Base-by-base conservation (phyloP, 2,113 vertebrate genomes). In the Cathartes aura region DNA sequence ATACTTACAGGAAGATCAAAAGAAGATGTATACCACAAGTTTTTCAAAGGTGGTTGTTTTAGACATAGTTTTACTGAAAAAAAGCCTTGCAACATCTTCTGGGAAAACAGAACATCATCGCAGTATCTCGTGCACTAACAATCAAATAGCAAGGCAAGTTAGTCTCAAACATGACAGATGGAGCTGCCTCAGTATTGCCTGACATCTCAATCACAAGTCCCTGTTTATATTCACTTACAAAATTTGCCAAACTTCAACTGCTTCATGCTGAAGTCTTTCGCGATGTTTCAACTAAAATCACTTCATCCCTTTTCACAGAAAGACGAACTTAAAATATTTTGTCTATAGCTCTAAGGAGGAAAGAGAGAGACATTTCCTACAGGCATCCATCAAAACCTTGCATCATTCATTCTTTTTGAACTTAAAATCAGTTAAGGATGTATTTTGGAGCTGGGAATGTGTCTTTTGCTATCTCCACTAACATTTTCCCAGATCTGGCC, bases 1-100 rank as follows among this genome's bases (percentile, higher is more conserved):
- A n/a, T 73, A 85, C 21, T 86, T 89, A 68, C 10, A 47, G 60
- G 52, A 95, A 90, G 84, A 96, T 93, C 91, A 95, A 95, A 94
- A 93, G 72, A 87, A 21, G 73, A 91, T 52, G 50, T 52, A 72
- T 43, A 55, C 67, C 80, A 63, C 72, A 80, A 74, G 22, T 62
- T 87, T 93, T 93, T 94, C 60, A 92, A 91, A 74, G 80, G 73
- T 53, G 34, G 66, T 47, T 82, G 63, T 34, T 90, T 93, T 55
- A 92, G 64, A 82, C 52, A 62, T 8, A 88, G 27, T 47, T 96
- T 76, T 87, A 82, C 42, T 93, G 43, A 78, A 91, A 92, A 89
- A 68, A 59, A 66, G 9, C 36, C 42, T 89, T 88, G 76, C 86
- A 94, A 88, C 40, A 59, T 91, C 82, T 56, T 89, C 64, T 88